phyloP scores from a whole-genome alignment of 1,140 invertebrate species.

The Andrena cerasifolii region DNA sequence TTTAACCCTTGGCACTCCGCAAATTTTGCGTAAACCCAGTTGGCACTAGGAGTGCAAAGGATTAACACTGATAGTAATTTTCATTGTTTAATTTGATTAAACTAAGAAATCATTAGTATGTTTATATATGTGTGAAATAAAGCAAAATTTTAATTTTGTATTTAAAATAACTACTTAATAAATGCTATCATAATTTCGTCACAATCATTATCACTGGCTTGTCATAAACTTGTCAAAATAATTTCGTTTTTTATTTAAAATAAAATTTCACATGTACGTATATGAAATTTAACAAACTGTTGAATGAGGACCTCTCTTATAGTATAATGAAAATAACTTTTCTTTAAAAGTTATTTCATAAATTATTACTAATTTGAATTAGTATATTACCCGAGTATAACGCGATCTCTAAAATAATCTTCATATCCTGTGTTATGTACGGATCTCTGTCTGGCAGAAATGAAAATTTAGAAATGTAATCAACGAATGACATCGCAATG shows the following conservation, averaged over 20 bases:
- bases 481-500: conserved; percentile 59
- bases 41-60: no score
- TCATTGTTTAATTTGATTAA: conserved; percentile 9
- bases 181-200: conserved; percentile 14
- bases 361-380: conserved; percentile 17
- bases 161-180: neutral
- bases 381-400: conserved; percentile 15
- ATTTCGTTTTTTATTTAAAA: neutral
- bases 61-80: no score
- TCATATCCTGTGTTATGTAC: conserved; percentile 10
- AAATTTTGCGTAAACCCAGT: no score
- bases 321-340: neutral
- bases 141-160: neutral
- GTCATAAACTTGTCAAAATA: conserved; percentile 3
- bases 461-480: conserved; percentile 26
- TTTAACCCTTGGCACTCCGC: no score
- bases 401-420: conserved; percentile 2
- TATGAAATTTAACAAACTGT: conserved; percentile 17
- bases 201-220: neutral
- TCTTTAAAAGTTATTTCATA: neutral
- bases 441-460: conserved; percentile 7
- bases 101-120: conserved; percentile 6
- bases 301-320: conserved; percentile 9
- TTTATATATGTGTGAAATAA: conserved; percentile 2
- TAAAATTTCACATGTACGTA: conserved; percentile 22